Evolutionary conservation across 2,888 invertebrate species (phyloP).

Genomic region (Odontomyia ornata): DNA sequence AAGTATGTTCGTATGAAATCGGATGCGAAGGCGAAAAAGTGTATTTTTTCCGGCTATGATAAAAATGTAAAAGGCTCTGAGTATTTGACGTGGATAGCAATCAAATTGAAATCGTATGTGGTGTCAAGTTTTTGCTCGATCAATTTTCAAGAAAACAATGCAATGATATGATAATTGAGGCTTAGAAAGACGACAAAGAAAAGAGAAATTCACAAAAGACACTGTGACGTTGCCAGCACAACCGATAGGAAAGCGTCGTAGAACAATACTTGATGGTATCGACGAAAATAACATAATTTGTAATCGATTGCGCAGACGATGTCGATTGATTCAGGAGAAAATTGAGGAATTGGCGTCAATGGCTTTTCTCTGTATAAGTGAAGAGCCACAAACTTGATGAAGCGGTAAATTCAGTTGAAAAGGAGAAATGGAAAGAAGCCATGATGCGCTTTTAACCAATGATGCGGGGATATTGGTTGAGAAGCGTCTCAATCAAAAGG

Average conservation of each 20-base stretch:
- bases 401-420: constrained; percentile 31
- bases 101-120: constrained; percentile 44
- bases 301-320: no score
- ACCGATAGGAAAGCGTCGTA: no score
- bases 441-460: constrained; percentile 50
- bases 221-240: constrained; percentile 55
- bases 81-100: constrained; percentile 46
- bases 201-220: constrained; percentile 56
- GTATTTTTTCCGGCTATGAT: no score
- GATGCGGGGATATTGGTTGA: constrained; percentile 50
- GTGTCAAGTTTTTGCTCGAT: constrained; percentile 42
- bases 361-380: constrained; percentile 36
- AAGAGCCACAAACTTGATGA: constrained; percentile 47
- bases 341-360: background rate
- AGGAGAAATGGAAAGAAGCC: constrained; percentile 45
- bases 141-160: constrained; percentile 11
- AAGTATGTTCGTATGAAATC: constrained; percentile 20
- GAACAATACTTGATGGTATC: no score
- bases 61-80: constrained; percentile 47
- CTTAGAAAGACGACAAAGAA: constrained; percentile 4
- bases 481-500: constrained; percentile 48
- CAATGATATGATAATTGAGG: constrained; percentile 7
- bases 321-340: background rate
- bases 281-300: no score
- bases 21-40: constrained; percentile 23